Base-by-base conservation (phyloP, 2,888 invertebrate species). In the Crematogaster levior region DNA sequence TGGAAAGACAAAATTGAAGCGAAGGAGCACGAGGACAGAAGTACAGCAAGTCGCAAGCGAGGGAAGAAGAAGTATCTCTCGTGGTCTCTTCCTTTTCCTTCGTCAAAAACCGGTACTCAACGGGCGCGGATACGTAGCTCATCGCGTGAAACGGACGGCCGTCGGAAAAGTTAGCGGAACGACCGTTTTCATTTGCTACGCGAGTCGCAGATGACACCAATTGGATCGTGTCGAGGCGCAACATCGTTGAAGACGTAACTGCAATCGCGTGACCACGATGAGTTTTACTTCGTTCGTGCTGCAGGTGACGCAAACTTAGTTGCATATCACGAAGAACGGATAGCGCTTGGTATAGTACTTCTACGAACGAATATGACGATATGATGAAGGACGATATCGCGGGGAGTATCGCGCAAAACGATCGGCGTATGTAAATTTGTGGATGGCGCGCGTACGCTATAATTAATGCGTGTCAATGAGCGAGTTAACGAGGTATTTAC, bases 161-260 rank as follows among this genome's bases (percentile, higher is more conserved):
- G n/a, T 60, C 73, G 66, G 77, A 77, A 66, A 75, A 75, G 51
- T 51, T 40, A 40, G 68, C 53, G 43, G 53, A 40, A 77, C 30
- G 40, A 27, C 40, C n/a, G 66, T 66, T 77, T 77, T 66, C 30
- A 77, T 77, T 66, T 68, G 15, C 40, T 27, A 37, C 53, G 21
- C 53, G 68, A 56, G 3, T 10, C 51, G 34, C 27, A 72, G 82
- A 83, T 81, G 84, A 86, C 86, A 83, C 66, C 61, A 53, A 58
- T 61, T 46, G 27, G 58, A n/a, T 21, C 48, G 66, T 37, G 10
- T n/a, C 75, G 30, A 27, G 34, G 53, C 15, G 66, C 30, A 30
- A 66, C 53, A 30, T 43, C 53, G 53, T 24, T 40, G 24, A 63
- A 63, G 63, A 66, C 66, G 46, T 40, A 40, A 30, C n/a, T 53